Evolutionary conservation across 2,797 vertebrate species (phyloP).

Genomic region (Coranthus polyacanthus): DNA sequence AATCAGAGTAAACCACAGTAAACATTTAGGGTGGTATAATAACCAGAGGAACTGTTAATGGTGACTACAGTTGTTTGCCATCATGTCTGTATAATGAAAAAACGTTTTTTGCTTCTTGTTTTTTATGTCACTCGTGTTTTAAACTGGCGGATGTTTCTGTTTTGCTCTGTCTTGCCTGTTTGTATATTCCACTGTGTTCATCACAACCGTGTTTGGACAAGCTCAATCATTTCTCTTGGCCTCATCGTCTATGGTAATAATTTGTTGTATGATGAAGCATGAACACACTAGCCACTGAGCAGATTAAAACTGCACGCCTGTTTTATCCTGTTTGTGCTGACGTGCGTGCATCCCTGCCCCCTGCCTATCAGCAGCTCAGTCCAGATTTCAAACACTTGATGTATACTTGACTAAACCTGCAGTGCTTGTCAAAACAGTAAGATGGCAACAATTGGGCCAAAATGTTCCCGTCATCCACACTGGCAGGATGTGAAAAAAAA

Average conservation of each 20-base stretch:
- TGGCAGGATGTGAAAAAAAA: conserved; percentile 8
- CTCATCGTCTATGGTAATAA: conserved; percentile 8
- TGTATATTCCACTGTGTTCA: conserved; percentile 27
- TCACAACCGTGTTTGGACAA: conserved; percentile 45
- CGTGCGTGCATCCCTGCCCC: neutral
- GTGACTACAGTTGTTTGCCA: no score
- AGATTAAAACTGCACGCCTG: conserved; percentile 4
- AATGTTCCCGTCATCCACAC: conserved; percentile 18
- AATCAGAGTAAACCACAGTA: neutral
- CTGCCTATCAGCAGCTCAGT: conserved; percentile 10
- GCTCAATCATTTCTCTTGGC: conserved; percentile 20
- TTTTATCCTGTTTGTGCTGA: conserved; percentile 1
- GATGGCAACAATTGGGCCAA: conserved; percentile 8
- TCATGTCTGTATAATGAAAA: neutral
- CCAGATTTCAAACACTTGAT: conserved; percentile 23
- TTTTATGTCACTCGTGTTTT: neutral
- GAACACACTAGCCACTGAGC: neutral
- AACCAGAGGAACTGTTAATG: no score
- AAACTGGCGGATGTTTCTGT: neutral
- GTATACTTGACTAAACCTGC: conserved; percentile 41
- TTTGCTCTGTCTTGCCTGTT: neutral
- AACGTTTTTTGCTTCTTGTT: neutral
- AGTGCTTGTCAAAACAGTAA: neutral
- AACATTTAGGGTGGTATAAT: neutral
- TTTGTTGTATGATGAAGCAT: conserved; percentile 4